Base-by-base conservation (phyloP, 2,888 invertebrate species). In the Penaeus monodon region DNA sequence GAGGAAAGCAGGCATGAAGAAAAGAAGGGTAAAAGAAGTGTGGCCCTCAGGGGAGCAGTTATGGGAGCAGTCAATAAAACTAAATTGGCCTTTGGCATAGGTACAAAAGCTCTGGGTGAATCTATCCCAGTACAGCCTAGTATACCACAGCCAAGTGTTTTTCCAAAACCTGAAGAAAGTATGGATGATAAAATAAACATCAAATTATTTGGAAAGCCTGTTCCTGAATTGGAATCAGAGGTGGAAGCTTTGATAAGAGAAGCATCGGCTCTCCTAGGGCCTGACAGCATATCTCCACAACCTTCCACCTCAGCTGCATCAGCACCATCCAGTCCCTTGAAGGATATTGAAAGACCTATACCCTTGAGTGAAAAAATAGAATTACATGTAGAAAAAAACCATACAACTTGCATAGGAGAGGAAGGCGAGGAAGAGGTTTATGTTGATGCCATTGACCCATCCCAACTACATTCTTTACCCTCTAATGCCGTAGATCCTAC, bases 381-480 rank as follows among this genome's bases (percentile, higher is more conserved):
- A 22, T 76, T 49, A 38, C 24, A 38, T 24, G 10, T 76, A 27
- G 27, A 27, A 24, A 76, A 76, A 49, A 24, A 38, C 24, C 44
- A 77, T 14, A 29, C 78, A 12, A 81, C 29, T n/a, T 64, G 57
- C 38, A 63, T 63, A 14, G 63, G 38, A 27, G 86, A 78, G 33
- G 84, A 81, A 10, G 85, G 85, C 38, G 85, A 86, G 24, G 81
- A 80, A 10, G 88, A 88, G 74, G 84, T 86, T 6, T 89, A 70
- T 74, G 86, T 86, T n/a, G 88, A 89, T 81, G 88, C 88, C 49
- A 65, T 84, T 22, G 89, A 89, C 84, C 86, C 86, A 7, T 86
- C 88, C 14, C 88, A 84, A 49, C 63, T 88, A 1, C 57, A 57
- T 57, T 57, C 57, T 14, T 57, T 57, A 57, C 14, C 57, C 57